These are phyloP conservation scores for Stylophora pistillata DNA, from an alignment of 64 coral and sea anemone genomes.

Conservation along the genomic window DNA sequence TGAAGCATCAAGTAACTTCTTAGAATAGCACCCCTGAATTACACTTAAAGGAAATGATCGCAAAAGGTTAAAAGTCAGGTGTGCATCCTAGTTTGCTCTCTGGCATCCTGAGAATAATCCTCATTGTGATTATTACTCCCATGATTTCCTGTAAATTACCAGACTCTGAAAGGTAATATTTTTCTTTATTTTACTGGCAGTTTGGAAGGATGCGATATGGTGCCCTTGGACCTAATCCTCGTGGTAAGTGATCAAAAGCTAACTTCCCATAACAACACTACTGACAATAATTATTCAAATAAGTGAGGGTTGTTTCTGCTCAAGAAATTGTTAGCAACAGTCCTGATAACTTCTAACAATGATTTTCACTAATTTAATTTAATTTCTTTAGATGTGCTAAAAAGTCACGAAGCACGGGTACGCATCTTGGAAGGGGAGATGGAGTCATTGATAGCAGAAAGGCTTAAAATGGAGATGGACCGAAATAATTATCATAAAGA, in stretches of 20 bases:
- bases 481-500: not conserved
- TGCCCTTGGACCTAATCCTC: slow-evolving; percentile 1
- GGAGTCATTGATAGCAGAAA: not conserved
- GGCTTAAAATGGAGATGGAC: not conserved
- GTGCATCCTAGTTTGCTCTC: too few relatives aligned
- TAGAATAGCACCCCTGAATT: too few relatives aligned
- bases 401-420: slow-evolving; percentile 5
- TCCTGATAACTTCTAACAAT: not conserved
- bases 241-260: not conserved
- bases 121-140: too few relatives aligned
- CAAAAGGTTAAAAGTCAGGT: too few relatives aligned
- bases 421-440: slow-evolving; percentile 21
- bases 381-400: not conserved
- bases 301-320: too few relatives aligned
- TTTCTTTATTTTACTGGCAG: slow-evolving; percentile 1
- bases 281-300: too few relatives aligned
- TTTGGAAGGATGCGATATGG: slow-evolving; percentile 10
- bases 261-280: not conserved
- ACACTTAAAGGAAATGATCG: too few relatives aligned
- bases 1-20: too few relatives aligned
- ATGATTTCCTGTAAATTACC: too few relatives aligned
- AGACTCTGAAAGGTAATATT: too few relatives aligned
- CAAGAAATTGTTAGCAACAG: too few relatives aligned
- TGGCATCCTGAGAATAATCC: too few relatives aligned
- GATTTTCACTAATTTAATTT: not conserved